A percentile compares a stretch with the other conserved stretches of the same genome.
phyloP scores from a whole-genome alignment of 1,140 invertebrate genomes.

The Penaeus vannamei region DNA sequence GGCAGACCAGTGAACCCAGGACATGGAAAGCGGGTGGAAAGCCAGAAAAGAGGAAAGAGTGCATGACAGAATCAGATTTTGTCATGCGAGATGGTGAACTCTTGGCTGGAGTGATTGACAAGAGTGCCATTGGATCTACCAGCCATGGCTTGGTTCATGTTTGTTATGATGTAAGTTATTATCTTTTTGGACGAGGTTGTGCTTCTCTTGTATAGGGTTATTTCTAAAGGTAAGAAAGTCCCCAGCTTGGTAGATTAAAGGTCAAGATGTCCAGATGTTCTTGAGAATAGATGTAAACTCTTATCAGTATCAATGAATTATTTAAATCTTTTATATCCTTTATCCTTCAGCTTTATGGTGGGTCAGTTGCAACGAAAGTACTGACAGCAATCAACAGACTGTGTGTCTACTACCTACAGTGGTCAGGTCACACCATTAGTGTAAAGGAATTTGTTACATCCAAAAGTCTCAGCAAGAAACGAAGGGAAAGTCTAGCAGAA shows the following conservation, averaged over 20 bases:
- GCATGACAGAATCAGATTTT: slow-evolving; percentile 92
- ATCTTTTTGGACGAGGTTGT: slow-evolving; percentile 1
- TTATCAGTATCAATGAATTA: not conserved
- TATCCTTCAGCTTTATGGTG: slow-evolving; percentile 86
- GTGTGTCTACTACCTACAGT: slow-evolving; percentile 92
- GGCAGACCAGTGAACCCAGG: slow-evolving; percentile 77
- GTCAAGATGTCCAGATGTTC: too few species aligned
- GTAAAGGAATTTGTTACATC: slow-evolving; percentile 94
- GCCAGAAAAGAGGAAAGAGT: slow-evolving; percentile 67
- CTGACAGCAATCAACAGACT: slow-evolving; percentile 92
- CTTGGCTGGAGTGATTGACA: slow-evolving; percentile 95
- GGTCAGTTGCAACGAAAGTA: slow-evolving; percentile 83
- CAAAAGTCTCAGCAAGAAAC: slow-evolving; percentile 79
- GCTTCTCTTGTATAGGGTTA: too few species aligned
- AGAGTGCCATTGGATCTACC: slow-evolving; percentile 95
- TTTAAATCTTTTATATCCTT: slow-evolving; percentile 62
- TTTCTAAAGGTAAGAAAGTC: too few species aligned
- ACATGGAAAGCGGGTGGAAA: slow-evolving; percentile 77
- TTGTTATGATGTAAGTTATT: slow-evolving; percentile 80
- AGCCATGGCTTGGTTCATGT: slow-evolving; percentile 94
- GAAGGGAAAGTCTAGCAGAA: slow-evolving; percentile 81
- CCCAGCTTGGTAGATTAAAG: too few species aligned
- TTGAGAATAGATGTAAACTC: too few species aligned
- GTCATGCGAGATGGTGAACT: slow-evolving; percentile 91
- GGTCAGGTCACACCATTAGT: slow-evolving; percentile 93